Percentiles rank a stretch among this genome's conserved stretches.
Conservation (phyloP, 2,113 vertebrate species). For the Regulus satrapa region DNA sequence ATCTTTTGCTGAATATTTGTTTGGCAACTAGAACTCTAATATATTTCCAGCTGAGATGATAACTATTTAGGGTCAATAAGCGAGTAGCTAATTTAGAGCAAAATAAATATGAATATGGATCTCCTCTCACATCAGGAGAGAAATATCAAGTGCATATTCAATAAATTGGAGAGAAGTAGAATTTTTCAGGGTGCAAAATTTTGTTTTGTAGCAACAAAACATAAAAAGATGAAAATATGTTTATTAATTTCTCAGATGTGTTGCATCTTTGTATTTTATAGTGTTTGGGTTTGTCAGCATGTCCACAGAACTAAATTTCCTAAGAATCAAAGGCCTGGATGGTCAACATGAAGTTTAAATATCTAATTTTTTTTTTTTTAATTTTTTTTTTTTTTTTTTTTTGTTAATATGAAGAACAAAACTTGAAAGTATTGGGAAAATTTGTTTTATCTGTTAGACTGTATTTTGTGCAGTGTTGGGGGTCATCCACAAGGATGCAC, state of each 20-base stretch:
- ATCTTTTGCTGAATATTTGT: slow-evolving; percentile 78
- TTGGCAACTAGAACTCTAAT: slow-evolving; percentile 79
- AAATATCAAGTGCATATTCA: background rate
- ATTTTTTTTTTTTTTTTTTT: too few relatives aligned
- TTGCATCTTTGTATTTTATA: background rate
- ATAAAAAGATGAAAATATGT: background rate
- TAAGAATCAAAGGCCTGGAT: background rate
- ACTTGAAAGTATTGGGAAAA: background rate
- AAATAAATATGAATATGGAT: slow-evolving; percentile 69
- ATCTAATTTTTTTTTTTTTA: too few relatives aligned
- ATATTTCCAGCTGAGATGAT: slow-evolving; percentile 80
- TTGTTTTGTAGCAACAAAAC: background rate
- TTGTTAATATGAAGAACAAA: background rate
- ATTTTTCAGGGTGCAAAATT: background rate
- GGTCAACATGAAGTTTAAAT: background rate
- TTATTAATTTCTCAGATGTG: background rate
- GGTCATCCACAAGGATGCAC: background rate
- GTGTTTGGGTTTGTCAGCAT: background rate
- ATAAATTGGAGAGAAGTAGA: background rate
- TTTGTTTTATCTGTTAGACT: background rate
- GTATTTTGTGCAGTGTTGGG: background rate
- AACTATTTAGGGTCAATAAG: slow-evolving; percentile 79
- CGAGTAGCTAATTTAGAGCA: slow-evolving; percentile 76
- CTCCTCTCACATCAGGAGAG: background rate
- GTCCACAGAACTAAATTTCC: background rate